Conservation (phyloP, 1,140 invertebrate species). For the Orussus abietinus region DNA sequence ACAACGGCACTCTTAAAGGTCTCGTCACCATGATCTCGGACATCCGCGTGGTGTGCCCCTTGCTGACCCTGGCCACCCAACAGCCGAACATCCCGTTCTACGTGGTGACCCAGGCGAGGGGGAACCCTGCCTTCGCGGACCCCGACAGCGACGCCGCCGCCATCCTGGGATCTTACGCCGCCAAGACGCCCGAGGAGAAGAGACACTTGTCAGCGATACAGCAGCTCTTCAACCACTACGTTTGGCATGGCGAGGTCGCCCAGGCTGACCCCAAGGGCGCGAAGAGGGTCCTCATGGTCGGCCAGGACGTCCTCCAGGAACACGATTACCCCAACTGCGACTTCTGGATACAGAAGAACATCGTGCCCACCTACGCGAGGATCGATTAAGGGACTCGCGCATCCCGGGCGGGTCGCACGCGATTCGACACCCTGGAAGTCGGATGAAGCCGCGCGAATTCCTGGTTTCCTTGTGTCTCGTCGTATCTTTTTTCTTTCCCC, state of each 20-base stretch:
- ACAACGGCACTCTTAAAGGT: slow-evolving; percentile 64
- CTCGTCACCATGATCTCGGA: slow-evolving; percentile 72
- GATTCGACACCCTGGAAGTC: no score
- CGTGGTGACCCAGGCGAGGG: slow-evolving; percentile 62
- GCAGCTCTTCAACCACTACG: slow-evolving; percentile 76
- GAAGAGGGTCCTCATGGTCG: slow-evolving; percentile 61
- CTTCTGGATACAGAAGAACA: slow-evolving; percentile 68
- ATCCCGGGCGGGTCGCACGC: no score
- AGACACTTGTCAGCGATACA: slow-evolving; percentile 75
- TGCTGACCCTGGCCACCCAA: slow-evolving; percentile 61
- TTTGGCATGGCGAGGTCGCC: slow-evolving; percentile 66
- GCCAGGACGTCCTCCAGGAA: slow-evolving; percentile 62
- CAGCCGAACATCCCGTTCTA: slow-evolving; percentile 66
- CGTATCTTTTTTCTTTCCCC: no score
- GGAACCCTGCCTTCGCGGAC: slow-evolving; percentile 58
- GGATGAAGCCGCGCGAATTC: no score
- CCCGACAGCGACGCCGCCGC: slow-evolving; percentile 69
- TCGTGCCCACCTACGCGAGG: slow-evolving; percentile 68
- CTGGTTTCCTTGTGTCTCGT: no score
- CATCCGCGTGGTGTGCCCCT: slow-evolving; percentile 73
- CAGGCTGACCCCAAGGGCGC: slow-evolving; percentile 51
- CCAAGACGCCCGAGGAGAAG: slow-evolving; percentile 65
- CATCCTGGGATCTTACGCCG: slow-evolving; percentile 72
- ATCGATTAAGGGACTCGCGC: slow-evolving; percentile 59
- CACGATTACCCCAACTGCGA: slow-evolving; percentile 67